These are phyloP conservation scores for Periophthalmodon schlosseri DNA, from an alignment of 2,113 vertebrate genomes.

Conservation along the genomic window DNA sequence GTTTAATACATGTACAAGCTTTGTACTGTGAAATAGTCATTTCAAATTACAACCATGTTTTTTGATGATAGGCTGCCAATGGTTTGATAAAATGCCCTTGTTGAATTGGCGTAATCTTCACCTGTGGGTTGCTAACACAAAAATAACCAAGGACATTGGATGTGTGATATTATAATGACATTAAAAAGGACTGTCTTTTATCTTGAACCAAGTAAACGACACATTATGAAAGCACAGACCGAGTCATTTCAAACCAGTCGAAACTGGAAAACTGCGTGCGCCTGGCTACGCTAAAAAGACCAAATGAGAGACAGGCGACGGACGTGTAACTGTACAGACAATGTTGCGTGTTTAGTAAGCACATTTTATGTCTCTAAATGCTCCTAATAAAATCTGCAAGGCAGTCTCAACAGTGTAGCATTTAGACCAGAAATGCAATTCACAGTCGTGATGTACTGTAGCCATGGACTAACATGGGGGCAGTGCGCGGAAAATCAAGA, in stretches of 20 bases:
- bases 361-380: slow-evolving; percentile 15
- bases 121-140: slow-evolving; percentile 9
- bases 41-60: neutral
- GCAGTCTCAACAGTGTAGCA: slow-evolving; percentile 11
- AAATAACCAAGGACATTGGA: slow-evolving; percentile 6
- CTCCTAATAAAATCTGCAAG: slow-evolving; percentile 50
- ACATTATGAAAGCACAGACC: slow-evolving; percentile 13
- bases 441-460: neutral
- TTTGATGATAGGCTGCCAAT: neutral
- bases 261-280: slow-evolving; percentile 61
- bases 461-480: neutral
- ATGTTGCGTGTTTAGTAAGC: neutral
- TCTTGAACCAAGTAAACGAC: neutral
- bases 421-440: neutral
- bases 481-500: neutral
- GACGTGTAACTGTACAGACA: slow-evolving; percentile 6
- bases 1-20: slow-evolving; percentile 27
- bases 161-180: neutral
- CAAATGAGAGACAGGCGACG: slow-evolving; percentile 6
- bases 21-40: neutral
- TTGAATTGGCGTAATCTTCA: slow-evolving; percentile 49
- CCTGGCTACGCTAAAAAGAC: slow-evolving; percentile 23
- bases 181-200: neutral
- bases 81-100: slow-evolving; percentile 48
- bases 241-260: slow-evolving; percentile 63